Conservation (phyloP, 2,113 vertebrate genomes). For the Hydrochoerus hydrochaeris region DNA sequence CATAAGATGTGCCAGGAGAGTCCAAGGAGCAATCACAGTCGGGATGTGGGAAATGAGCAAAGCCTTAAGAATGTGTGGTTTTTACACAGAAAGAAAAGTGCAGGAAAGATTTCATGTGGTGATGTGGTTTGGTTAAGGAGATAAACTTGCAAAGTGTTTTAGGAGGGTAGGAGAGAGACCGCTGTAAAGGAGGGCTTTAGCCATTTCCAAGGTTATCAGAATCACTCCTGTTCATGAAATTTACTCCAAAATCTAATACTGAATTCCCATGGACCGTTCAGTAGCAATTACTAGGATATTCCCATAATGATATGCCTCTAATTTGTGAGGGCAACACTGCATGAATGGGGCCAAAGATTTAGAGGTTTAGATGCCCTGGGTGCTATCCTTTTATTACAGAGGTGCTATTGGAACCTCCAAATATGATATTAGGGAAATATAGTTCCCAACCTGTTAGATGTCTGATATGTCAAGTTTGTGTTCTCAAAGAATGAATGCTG, state of each 20-base stretch:
- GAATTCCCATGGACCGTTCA: neutral
- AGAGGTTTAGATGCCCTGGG: neutral
- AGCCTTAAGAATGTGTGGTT: neutral
- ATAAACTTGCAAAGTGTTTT: neutral
- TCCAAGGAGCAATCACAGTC: neutral
- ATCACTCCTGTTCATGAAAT: neutral
- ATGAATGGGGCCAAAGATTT: neutral
- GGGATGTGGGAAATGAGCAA: neutral
- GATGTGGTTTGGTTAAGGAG: neutral
- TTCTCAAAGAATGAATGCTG: neutral
- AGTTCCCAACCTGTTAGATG: neutral
- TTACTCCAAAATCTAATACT: neutral
- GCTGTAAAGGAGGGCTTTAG: neutral
- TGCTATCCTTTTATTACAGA: neutral
- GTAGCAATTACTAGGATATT: neutral
- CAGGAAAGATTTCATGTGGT: neutral
- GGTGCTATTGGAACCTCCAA: neutral
- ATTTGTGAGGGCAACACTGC: neutral
- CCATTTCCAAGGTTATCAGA: neutral
- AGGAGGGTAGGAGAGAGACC: neutral
- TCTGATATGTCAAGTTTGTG: neutral
- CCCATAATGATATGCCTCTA: neutral
- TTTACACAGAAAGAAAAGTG: constrained; percentile 7
- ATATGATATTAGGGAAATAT: neutral
- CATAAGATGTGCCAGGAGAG: neutral